Evolutionary conservation across 2,888 invertebrate genomes (phyloP), one percentile per base, ranked within the genome.

Genomic region (Cosmia trapezina): DNA sequence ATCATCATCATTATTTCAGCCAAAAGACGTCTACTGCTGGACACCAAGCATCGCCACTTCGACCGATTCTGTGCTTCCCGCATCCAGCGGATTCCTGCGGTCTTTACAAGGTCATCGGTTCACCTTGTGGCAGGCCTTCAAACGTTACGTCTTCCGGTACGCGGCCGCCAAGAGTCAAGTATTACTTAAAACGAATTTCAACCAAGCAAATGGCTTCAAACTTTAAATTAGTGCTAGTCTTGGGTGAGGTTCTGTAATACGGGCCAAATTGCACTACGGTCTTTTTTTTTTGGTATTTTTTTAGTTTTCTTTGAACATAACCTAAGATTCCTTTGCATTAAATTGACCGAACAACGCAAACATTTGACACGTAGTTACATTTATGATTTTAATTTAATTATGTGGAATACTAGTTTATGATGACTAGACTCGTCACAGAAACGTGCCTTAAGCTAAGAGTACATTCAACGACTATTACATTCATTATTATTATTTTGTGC

Each of bases 401-500:
- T 76, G 85, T 86, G 86, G 84, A 85, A 87, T 83, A 86, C 86
- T 89, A 87, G 83, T 79, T 70, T 75, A 79, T 71, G 76, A 71
- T 95, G 95, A 95, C 95, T 95, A 95, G 95, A 89, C 87, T 89
- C 87, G 91, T 94, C 94, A 94, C 94, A 94, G 93, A 90, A 89
- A 89, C 80, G 91, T 92, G 89, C 77, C 90, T 92, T 91, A 93
- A 73, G 78, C 92, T 93, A 94, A 86, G 88, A 92, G 80, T 93
- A 94, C 90, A 93, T 89, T 87, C 87, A 90, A 91, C 87, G 77
- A 90, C 85, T 89, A 90, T 85, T 86, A 87, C 87, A 83, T 88
- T 81, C 83, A 70, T 70, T 81, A 80, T 81, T 78, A 77, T 82
- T 80, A 81, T 71, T 91, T 89, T 91, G 92, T 93, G 95, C 94